Conservation (phyloP, 2,888 invertebrate genomes). For the Andrena fulva region DNA sequence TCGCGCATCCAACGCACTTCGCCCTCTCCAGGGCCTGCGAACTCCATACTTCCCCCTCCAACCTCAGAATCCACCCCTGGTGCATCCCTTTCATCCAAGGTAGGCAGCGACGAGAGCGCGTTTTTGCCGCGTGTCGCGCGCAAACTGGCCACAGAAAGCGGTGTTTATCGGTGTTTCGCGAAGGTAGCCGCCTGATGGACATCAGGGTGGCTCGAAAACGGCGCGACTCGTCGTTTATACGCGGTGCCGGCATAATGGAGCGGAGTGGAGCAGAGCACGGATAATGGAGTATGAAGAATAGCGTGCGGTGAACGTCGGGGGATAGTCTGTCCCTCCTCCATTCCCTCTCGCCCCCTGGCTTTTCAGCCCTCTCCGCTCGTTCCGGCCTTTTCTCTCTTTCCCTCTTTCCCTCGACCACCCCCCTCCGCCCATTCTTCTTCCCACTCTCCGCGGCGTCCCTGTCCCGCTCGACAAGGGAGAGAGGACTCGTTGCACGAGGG, state of each 20-base stretch:
- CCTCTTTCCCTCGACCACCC: constrained; percentile 26
- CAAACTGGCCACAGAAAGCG: constrained; percentile 36
- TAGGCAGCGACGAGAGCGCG: background rate
- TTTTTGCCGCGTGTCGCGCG: constrained; percentile 28
- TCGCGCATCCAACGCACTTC: background rate
- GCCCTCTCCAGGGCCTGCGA: too few relatives aligned
- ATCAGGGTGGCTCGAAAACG: constrained; percentile 67
- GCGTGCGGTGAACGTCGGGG: constrained; percentile 77
- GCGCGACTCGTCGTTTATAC: constrained; percentile 78
- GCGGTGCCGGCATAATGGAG: constrained; percentile 82
- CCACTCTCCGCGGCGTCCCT: constrained; percentile 13
- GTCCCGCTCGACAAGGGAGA: constrained; percentile 3
- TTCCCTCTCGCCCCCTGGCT: constrained; percentile 31
- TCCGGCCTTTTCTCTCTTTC: constrained; percentile 43
- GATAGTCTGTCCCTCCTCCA: constrained; percentile 52
- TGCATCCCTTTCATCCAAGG: background rate
- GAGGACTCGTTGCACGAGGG: constrained; percentile 54
- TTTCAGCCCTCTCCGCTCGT: constrained; percentile 35
- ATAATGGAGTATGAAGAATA: constrained; percentile 83
- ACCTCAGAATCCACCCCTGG: background rate
- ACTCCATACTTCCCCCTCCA: background rate
- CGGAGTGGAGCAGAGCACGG: constrained; percentile 81
- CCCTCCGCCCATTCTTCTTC: constrained; percentile 46
- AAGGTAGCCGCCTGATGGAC: constrained; percentile 69
- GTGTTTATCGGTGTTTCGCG: constrained; percentile 73